Evolutionary conservation across 2,113 vertebrate species (phyloP).

Genomic region (Circaetus gallicus): DNA sequence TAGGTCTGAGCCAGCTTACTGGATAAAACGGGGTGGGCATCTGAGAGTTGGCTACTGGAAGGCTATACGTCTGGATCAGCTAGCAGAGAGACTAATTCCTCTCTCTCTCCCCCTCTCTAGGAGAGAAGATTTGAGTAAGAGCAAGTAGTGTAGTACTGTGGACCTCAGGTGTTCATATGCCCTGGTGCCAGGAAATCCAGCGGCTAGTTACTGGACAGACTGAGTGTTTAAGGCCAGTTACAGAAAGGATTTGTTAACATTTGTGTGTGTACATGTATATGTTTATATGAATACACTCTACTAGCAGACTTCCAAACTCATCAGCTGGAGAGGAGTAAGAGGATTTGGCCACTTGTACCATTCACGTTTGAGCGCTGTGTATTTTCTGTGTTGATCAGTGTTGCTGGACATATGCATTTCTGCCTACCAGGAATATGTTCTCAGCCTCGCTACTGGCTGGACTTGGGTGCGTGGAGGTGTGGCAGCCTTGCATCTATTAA

Average conservation of each 20-base stretch:
- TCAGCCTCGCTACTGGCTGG: background rate
- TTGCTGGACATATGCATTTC: rapidly evolving
- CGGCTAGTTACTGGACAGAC: background rate
- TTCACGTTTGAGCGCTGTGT: background rate
- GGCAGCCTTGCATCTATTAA: background rate
- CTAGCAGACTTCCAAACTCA: background rate
- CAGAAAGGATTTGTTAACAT: background rate
- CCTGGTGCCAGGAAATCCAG: background rate
- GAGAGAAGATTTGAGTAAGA: background rate
- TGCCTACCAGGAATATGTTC: background rate
- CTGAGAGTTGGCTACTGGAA: background rate
- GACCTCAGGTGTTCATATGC: rapidly evolving
- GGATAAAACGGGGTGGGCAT: background rate
- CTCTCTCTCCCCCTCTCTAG: too few species aligned
- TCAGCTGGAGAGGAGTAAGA: background rate
- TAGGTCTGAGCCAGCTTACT: background rate
- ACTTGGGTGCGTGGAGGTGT: rapidly evolving
- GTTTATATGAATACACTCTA: background rate
- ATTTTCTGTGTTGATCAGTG: background rate
- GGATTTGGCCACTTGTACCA: rapidly evolving
- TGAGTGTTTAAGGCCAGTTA: background rate
- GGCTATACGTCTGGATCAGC: rapidly evolving
- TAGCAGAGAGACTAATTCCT: background rate
- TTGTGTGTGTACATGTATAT: rapidly evolving
- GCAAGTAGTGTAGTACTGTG: background rate